Conservation (phyloP, 2,888 invertebrate species). For the Hetaerina titia region DNA sequence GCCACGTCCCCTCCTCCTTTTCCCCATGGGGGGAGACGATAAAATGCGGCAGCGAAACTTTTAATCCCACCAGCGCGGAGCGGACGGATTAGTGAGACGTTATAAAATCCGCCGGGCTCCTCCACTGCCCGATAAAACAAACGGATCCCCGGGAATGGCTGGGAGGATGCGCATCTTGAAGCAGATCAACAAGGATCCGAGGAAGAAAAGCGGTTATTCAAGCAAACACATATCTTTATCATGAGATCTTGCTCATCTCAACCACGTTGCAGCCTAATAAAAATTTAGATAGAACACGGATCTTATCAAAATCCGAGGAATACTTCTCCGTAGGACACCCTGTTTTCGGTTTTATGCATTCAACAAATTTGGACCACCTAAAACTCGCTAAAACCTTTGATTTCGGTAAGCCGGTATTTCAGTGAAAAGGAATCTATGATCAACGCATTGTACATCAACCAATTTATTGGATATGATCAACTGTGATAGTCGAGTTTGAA, state of each 20-base stretch:
- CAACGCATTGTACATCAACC: too few species aligned
- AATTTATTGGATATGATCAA: too few species aligned
- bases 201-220: background rate
- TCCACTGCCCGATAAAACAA: background rate
- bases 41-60: slow-evolving; percentile 1
- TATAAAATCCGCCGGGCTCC: background rate
- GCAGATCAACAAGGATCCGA: background rate
- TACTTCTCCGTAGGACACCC: too few species aligned
- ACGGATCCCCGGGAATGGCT: background rate
- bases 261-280: background rate
- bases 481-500: too few species aligned
- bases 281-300: background rate
- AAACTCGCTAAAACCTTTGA: background rate
- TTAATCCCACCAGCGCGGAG: background rate
- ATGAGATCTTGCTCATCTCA: background rate
- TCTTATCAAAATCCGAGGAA: background rate
- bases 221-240: background rate
- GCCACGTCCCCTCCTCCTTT: background rate
- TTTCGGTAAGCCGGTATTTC: too few species aligned
- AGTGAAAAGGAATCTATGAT: too few species aligned
- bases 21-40: background rate
- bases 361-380: background rate
- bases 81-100: slow-evolving; percentile 11
- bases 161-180: background rate
- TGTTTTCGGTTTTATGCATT: too few species aligned